Evolutionary conservation across 1,140 invertebrate species (phyloP).

Genomic region (Heterodera schachtii): DNA sequence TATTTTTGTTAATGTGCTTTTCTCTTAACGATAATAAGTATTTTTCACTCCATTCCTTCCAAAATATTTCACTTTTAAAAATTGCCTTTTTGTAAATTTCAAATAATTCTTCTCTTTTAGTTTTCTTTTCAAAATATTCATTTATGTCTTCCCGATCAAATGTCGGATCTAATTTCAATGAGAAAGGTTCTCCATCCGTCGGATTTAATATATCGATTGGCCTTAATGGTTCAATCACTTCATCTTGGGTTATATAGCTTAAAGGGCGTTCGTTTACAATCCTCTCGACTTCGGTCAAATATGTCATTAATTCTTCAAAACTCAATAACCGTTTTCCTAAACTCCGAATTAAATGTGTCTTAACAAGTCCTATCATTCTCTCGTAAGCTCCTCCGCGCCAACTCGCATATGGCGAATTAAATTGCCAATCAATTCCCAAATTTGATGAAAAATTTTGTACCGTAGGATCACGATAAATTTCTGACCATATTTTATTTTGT

Average conservation of each 20-base stretch:
- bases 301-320: not conserved
- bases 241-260: not conserved
- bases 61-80: no score
- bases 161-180: no score
- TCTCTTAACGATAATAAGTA: no score
- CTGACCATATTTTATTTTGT: not conserved
- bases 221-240: not conserved
- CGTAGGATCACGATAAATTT: not conserved
- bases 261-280: not conserved
- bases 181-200: no score
- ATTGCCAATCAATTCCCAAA: constrained; percentile 9
- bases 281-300: not conserved
- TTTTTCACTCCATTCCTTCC: no score
- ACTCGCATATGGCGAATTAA: not conserved
- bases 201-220: no score
- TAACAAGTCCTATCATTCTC: not conserved
- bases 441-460: constrained; percentile 2
- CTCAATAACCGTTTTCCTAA: not conserved
- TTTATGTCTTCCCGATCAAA: no score
- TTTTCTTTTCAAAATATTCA: no score
- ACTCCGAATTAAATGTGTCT: not conserved
- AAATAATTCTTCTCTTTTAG: no score
- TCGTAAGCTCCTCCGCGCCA: not conserved
- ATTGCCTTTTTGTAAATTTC: no score
- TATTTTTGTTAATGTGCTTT: no score